Conservation (phyloP, 2,113 vertebrate genomes). For the Grantiella picta region DNA sequence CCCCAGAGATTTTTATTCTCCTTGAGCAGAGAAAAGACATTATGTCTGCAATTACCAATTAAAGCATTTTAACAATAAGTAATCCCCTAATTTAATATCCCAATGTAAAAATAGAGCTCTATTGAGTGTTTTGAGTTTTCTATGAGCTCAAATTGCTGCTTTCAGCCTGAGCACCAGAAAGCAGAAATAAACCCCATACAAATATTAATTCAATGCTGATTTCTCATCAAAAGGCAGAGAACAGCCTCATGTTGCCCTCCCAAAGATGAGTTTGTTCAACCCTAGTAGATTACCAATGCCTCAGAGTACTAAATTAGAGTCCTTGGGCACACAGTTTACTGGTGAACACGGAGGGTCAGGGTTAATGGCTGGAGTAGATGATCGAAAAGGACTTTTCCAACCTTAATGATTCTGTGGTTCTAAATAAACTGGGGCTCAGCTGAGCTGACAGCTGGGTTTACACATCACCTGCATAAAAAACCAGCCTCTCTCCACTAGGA, state of each 20-base stretch:
- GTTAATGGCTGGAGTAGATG: rapidly evolving
- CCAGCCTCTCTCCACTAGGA: not conserved
- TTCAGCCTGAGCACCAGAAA: not conserved
- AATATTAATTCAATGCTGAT: not conserved
- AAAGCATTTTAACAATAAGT: not conserved
- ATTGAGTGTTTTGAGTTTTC: not conserved
- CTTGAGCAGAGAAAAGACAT: not conserved
- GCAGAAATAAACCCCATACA: not conserved
- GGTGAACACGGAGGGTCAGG: not conserved
- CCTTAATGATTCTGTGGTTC: not conserved
- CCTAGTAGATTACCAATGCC: not conserved
- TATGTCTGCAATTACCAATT: not conserved
- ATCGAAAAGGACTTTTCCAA: not conserved
- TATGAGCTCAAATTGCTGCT: not conserved
- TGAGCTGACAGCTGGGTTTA: not conserved
- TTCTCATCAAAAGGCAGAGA: not conserved
- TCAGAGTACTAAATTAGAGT: not conserved
- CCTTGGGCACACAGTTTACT: not conserved
- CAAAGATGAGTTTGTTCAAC: not conserved
- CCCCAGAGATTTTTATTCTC: not conserved
- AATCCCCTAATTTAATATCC: not conserved
- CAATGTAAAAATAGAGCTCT: not conserved
- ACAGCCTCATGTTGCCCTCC: not conserved
- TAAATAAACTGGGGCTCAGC: not conserved
- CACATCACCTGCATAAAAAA: not conserved